These are phyloP conservation scores for Hydropsyche betteni DNA, from an alignment of 2,888 invertebrate genomes.

Conservation along the genomic window DNA sequence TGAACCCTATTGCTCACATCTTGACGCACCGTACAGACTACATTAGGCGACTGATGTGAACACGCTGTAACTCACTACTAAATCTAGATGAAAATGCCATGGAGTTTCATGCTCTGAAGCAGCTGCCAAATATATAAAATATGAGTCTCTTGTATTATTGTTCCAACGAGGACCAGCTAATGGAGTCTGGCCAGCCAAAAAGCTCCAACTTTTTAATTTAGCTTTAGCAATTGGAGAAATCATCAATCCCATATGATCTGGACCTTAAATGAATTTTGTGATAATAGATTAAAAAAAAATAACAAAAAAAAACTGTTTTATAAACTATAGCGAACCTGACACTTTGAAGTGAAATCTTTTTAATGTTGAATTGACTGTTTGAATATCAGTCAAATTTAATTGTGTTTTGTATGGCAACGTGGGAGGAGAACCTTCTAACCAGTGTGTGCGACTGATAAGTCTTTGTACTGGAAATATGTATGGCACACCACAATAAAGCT, in stretches of 20 bases:
- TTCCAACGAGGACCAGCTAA: conserved; percentile 65
- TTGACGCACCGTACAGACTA: too few species aligned
- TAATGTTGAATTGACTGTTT: conserved; percentile 57
- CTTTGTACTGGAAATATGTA: conserved; percentile 79
- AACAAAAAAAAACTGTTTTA: neutral
- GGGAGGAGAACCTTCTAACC: conserved; percentile 67
- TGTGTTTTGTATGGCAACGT: conserved; percentile 62
- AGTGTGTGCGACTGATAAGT: conserved; percentile 73
- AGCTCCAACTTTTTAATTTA: conserved; percentile 67
- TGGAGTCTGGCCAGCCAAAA: conserved; percentile 64
- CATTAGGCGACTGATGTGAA: too few species aligned
- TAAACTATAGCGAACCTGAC: conserved; percentile 58
- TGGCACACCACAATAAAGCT: conserved; percentile 81
- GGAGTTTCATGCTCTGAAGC: conserved; percentile 66
- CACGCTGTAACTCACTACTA: conserved; percentile 72
- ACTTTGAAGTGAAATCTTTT: conserved; percentile 63
- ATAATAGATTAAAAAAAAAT: neutral
- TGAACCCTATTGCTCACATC: too few species aligned
- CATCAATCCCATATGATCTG: conserved; percentile 74
- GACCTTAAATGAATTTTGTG: conserved; percentile 61
- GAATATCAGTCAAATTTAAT: conserved; percentile 60
- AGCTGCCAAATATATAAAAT: conserved; percentile 75
- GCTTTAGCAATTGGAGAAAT: conserved; percentile 70
- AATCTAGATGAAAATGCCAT: conserved; percentile 66
- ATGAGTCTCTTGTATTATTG: conserved; percentile 67